Base-by-base conservation (phyloP, 1,140 invertebrate genomes). In the Cydia strobilella region DNA sequence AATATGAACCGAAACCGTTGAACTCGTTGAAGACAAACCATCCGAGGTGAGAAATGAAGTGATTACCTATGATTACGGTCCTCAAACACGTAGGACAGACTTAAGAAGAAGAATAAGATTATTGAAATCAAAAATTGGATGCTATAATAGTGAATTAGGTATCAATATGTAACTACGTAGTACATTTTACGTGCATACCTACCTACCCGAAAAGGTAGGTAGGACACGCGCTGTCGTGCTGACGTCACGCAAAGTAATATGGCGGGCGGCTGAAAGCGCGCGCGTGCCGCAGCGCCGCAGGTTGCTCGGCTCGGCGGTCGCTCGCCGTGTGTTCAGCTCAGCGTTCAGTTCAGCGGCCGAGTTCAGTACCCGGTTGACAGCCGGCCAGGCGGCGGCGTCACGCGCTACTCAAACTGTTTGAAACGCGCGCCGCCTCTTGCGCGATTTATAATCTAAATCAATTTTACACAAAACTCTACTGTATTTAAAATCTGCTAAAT, bases 291-390 rank as follows among this genome's bases (percentile, higher is more conserved):
- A 77, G 82, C 81, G 80, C 78, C 77, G 80, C 73, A 77, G 81
- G 76, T 75, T 76, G 78, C 63, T 65, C 63, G 80, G 78, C 63
- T 65, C 63, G 80, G 75, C 78, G 79, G 78, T 84, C 82, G 74
- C 74, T 75, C 76, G 71, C 73, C 74, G 74, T 80, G 75, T 77
- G 73, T 76, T 45, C 59, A 69, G 74, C 82, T n/a, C n/a, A n/a
- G n/a, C n/a, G n/a, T n/a, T n/a, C n/a, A n/a, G 84, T 82, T 77
- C 80, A 72, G 84, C 81, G 82, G 83, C 75, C 72, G 83, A 87
- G 88, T 89, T 92, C 85, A 92, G 90, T 92, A 90, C 87, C 89
- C 88, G 89, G 90, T 90, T 90, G 87, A 90, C 87, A 90, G 88
- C 89, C 89, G 89, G 89, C 80, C 89, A 90, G 89, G 89, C 87